A percentile compares a stretch with the other conserved stretches of the same genome.
Conservation (phyloP, 2,797 vertebrate genomes). For the Ctenochaetus hawaiiensis region DNA sequence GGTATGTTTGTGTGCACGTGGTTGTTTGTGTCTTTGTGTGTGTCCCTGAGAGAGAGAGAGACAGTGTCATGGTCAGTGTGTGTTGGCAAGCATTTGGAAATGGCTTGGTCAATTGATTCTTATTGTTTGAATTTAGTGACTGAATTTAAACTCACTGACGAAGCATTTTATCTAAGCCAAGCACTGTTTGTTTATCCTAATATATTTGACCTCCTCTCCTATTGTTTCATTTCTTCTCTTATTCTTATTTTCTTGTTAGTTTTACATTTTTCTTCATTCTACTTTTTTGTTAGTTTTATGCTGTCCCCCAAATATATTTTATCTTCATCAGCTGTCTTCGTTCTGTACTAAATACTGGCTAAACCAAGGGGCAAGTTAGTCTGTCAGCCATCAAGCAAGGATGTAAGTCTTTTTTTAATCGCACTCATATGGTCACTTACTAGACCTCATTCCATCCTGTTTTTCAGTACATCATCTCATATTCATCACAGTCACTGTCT, state of each 20-base stretch:
- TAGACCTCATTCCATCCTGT: background rate
- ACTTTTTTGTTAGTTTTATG: background rate
- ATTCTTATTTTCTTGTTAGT: background rate
- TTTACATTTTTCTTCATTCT: background rate
- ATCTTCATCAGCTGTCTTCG: background rate
- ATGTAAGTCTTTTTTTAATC: background rate
- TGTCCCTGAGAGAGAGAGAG: background rate
- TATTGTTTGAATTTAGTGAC: slow-evolving; percentile 65
- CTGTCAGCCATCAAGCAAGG: slow-evolving; percentile 7
- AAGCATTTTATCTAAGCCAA: slow-evolving; percentile 21
- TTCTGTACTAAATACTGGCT: slow-evolving; percentile 1
- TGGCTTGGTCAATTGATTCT: slow-evolving; percentile 48
- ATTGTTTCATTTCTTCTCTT: background rate
- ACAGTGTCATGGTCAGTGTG: slow-evolving; percentile 8
- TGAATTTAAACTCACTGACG: slow-evolving; percentile 65
- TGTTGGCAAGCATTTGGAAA: slow-evolving; percentile 26
- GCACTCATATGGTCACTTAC: background rate
- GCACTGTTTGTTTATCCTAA: slow-evolving; percentile 11
- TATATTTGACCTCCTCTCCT: background rate
- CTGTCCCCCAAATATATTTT: slow-evolving; percentile 2
- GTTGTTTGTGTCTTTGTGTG: slow-evolving; percentile 9
- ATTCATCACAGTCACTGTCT: slow-evolving; percentile 29
- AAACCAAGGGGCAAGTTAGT: slow-evolving; percentile 27
- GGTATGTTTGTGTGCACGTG: background rate
- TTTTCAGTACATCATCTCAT: background rate